A percentile compares a stretch with the other conserved stretches of the same genome.
phyloP scores from a whole-genome alignment of 2,113 vertebrate genomes.

The Onychostruthus taczanowskii region DNA sequence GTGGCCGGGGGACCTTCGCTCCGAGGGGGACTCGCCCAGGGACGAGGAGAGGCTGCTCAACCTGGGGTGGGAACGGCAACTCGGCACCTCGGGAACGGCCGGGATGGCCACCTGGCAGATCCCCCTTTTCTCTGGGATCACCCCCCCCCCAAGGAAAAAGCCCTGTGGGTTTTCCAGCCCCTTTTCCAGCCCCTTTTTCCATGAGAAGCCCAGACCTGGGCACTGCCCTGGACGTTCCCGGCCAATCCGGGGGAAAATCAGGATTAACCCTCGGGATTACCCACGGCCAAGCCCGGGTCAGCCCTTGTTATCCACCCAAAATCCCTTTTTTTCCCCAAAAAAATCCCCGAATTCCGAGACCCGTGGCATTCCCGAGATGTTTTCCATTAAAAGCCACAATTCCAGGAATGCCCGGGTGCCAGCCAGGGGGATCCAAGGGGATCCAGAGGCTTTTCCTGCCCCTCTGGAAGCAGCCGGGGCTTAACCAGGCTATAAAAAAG shows the following conservation, averaged over 20 bases:
- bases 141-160: background rate
- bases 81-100: background rate
- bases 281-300: background rate
- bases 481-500: background rate
- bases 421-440: background rate
- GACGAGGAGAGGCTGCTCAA: background rate
- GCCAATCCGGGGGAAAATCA: background rate
- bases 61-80: background rate
- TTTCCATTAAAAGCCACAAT: background rate
- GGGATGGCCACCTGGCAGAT: background rate
- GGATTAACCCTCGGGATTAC: background rate
- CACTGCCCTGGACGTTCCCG: background rate
- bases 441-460: background rate
- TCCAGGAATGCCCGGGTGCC: background rate
- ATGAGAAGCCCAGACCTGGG: background rate
- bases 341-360: fast-evolving
- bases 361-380: fast-evolving
- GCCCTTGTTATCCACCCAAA: fast-evolving
- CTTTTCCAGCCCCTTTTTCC: background rate
- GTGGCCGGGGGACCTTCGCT: background rate
- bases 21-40: background rate
- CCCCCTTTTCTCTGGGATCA: background rate
- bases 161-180: background rate
- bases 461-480: background rate
- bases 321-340: fast-evolving